phyloP scores from a whole-genome alignment of 2,113 vertebrate species.

The Raja brachyura region DNA sequence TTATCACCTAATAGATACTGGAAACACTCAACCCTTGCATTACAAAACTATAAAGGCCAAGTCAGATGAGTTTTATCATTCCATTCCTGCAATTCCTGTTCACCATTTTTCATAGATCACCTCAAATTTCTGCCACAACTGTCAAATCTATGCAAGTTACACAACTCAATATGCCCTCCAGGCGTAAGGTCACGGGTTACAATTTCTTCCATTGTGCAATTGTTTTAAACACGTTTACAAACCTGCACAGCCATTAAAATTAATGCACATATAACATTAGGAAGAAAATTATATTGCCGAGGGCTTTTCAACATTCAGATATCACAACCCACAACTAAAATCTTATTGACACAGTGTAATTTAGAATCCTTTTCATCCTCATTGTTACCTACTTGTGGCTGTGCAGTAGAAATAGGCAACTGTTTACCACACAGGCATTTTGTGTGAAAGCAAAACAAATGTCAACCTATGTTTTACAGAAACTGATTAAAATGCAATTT shows the following conservation, averaged over 20 bases:
- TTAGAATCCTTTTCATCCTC: not conserved
- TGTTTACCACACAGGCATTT: not conserved
- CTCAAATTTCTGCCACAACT: not conserved
- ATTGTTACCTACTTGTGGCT: not conserved
- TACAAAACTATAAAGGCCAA: not conserved
- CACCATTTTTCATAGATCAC: not conserved
- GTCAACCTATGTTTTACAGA: too few species aligned
- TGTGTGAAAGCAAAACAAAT: not conserved
- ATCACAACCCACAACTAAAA: not conserved
- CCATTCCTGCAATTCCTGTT: not conserved
- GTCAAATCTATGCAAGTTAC: not conserved
- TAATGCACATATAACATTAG: not conserved
- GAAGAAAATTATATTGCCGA: not conserved
- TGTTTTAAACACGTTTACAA: not conserved
- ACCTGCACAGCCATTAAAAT: not conserved
- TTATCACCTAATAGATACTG: not conserved
- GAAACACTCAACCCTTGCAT: not conserved
- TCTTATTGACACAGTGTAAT: conserved; percentile 3
- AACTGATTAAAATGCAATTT: not conserved
- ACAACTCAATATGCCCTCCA: not conserved
- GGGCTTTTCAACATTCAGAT: not conserved
- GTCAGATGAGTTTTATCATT: not conserved
- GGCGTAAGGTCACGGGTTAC: not conserved
- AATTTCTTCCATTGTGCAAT: not conserved
- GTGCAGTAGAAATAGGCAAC: not conserved